Percentiles rank a stretch among this genome's conserved stretches.
Evolutionary conservation across 2,888 invertebrate species (phyloP).

Genomic region (Acleris laterana): DNA sequence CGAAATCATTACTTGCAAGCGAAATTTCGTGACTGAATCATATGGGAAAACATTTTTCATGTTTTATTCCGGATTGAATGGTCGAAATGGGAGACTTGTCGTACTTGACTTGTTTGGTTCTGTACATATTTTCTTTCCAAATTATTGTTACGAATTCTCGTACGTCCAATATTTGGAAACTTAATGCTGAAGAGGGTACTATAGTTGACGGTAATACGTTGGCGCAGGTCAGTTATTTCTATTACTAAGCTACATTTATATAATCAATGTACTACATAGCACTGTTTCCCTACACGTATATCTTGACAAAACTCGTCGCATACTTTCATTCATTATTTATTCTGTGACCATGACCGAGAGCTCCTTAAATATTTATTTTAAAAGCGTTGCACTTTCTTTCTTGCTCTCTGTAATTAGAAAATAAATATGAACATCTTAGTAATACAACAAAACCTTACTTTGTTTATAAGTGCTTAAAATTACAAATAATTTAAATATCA

Average conservation of each 20-base stretch:
- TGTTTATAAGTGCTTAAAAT: too few species aligned
- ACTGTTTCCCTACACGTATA: conserved; percentile 37
- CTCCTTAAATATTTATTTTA: too few species aligned
- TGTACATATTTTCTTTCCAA: conserved; percentile 89
- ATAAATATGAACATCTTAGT: too few species aligned
- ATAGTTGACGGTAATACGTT: conserved; percentile 87
- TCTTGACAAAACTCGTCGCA: conserved; percentile 1
- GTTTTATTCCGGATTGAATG: conserved; percentile 53
- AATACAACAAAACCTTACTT: too few species aligned
- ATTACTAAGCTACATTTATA: conserved; percentile 60
- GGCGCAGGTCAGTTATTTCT: conserved; percentile 75
- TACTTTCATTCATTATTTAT: conserved; percentile 5
- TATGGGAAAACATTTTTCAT: conserved; percentile 44
- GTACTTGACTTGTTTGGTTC: conserved; percentile 86
- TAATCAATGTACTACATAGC: conserved; percentile 58
- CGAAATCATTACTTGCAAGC: conserved; percentile 54
- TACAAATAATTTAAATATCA: too few species aligned
- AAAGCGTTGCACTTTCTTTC: too few species aligned
- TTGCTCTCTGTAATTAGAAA: too few species aligned
- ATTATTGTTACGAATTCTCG: conserved; percentile 90
- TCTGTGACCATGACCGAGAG: not conserved
- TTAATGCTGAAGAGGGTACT: conserved; percentile 90
- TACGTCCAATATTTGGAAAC: conserved; percentile 92
- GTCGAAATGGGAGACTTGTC: conserved; percentile 83
- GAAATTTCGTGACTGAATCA: conserved; percentile 53